Conservation (phyloP, 53 echinoderm and acorn worm species). For the Apostichopus leukothele region DNA sequence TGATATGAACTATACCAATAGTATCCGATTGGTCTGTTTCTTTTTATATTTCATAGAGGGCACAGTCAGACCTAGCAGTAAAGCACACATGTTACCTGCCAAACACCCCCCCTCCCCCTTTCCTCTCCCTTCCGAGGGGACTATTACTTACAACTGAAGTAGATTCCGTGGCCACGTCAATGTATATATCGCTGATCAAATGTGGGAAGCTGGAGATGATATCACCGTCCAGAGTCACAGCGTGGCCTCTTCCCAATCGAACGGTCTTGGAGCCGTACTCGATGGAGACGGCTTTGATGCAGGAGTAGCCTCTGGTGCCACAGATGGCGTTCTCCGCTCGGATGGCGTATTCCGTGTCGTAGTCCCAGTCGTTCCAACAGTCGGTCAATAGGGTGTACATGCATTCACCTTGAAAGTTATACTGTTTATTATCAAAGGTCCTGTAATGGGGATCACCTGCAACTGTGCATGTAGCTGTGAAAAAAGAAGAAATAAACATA, state of each 20-base stretch:
- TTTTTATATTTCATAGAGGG: no score
- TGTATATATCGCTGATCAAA: constrained; percentile 51
- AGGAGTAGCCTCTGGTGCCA: constrained; percentile 60
- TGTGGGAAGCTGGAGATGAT: constrained; percentile 59
- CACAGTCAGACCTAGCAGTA: no score
- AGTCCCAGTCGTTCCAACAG: constrained; percentile 43
- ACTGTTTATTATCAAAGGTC: constrained; percentile 69
- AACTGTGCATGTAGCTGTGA: constrained; percentile 60
- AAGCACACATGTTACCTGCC: no score
- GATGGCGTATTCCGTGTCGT: constrained; percentile 50
- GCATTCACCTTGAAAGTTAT: constrained; percentile 67
- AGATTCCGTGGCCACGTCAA: constrained; percentile 65
- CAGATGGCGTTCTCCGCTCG: constrained; percentile 54
- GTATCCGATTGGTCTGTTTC: no score
- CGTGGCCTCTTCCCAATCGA: constrained; percentile 54
- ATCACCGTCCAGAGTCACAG: constrained; percentile 60
- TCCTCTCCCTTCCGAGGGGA: not conserved
- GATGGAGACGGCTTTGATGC: constrained; percentile 68
- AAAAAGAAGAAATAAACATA: no score
- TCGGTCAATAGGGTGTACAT: constrained; percentile 60
- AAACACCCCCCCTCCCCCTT: no score
- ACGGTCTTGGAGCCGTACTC: constrained; percentile 55
- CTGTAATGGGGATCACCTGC: constrained; percentile 73
- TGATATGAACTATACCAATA: no score
- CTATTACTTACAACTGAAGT: constrained; percentile 66